Base-by-base conservation (phyloP, 2,888 invertebrate genomes). In the Drosophila mercatorum region DNA sequence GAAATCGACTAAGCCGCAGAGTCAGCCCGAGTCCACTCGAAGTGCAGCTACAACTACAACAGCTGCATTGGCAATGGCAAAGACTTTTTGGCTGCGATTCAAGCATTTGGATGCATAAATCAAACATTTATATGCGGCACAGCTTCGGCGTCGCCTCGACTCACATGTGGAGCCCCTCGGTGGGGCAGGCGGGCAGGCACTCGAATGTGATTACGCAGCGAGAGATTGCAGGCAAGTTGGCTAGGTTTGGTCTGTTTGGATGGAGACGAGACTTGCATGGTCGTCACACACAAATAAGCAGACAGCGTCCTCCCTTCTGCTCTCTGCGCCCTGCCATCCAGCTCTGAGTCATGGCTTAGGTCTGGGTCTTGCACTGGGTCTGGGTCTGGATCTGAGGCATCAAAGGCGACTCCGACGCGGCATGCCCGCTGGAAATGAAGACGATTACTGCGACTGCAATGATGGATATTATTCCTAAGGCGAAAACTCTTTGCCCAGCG, bases 91-190 rank as follows among this genome's bases (percentile, higher is more conserved):
- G 91, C 90, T 91, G 81, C 83, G 90, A 90, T 85, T 91, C 88
- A 88, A 90, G 84, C 88, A 90, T 91, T 91, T 85, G 79, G 81
- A 87, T 80, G 81, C 91, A 91, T 91, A 91, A 91, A 91, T 91
- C 91, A 91, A 86, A 83, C 82, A 88, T 80, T 88, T 91, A 88
- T 88, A 89, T 84, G 81, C 88, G 88, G 90, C 83, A 73, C 88
- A 88, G 90, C 90, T 76, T 74, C 75, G 80, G 75, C 86, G 79
- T 79, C 81, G 89, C 79, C 84, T 69, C 75, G 88, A 83, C 80
- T 74, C 88, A 76, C 84, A 78, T 84, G 79, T 81, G 82, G 75
- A 72, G 68, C 64, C 17, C 41, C 41, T 5, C 11, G 41, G 55
- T 22, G 55, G 41, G 55, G 41, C 41, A 6, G 55, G 55, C 55